These are phyloP conservation scores for Mugil cephalus DNA, from an alignment of 2,113 vertebrate species.

Conservation along the genomic window DNA sequence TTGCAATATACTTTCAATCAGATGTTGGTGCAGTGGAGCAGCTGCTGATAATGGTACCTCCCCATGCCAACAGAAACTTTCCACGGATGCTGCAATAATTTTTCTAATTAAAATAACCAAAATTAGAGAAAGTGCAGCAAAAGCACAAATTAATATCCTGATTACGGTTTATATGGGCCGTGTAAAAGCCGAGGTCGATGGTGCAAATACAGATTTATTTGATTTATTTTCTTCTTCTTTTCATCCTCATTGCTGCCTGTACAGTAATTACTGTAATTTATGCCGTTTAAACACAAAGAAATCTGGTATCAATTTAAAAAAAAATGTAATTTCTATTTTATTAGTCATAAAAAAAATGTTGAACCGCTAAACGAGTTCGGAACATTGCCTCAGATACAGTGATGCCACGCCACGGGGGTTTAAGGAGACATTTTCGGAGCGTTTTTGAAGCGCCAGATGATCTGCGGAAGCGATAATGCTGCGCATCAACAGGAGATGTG, in stretches of 20 bases:
- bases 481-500: conserved; percentile 12
- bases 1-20: not conserved
- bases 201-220: conserved; percentile 2
- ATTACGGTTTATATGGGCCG: conserved; percentile 44
- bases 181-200: conserved; percentile 10
- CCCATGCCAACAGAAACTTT: not conserved
- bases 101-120: conserved; percentile 33
- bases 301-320: not conserved
- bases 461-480: not conserved
- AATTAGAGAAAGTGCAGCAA: conserved; percentile 43
- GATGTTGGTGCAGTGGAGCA: conserved; percentile 8
- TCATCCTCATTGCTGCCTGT: too few relatives aligned
- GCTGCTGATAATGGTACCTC: conserved; percentile 18
- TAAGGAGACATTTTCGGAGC: too few relatives aligned
- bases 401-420: too few relatives aligned
- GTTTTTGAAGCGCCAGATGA: too few relatives aligned
- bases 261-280: conserved; percentile 8
- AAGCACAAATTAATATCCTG: conserved; percentile 40
- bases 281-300: not conserved
- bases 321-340: not conserved
- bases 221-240: too few relatives aligned
- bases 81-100: conserved; percentile 1
- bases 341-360: not conserved
- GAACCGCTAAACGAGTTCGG: not conserved
- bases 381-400: not conserved